Conservation (phyloP, 1,140 invertebrate genomes). For the Drosophila tropicalis region DNA sequence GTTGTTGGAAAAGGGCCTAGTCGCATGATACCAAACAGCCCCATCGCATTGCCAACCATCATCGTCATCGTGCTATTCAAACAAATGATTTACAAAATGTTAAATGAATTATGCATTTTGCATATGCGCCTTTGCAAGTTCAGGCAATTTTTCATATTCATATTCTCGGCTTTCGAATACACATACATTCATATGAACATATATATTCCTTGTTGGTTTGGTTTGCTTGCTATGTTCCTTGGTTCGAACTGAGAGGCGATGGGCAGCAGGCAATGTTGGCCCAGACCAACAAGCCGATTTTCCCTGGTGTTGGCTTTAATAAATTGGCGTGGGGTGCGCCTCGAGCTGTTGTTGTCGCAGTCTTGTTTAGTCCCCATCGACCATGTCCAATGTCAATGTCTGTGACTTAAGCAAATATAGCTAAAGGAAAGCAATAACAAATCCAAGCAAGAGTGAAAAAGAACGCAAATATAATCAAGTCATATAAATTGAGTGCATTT, state of each 20-base stretch:
- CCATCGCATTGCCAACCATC: constrained; percentile 50
- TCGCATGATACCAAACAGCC: constrained; percentile 20
- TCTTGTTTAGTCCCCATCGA: constrained; percentile 46
- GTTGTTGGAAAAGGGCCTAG: constrained; percentile 31
- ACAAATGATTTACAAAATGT: constrained; percentile 83
- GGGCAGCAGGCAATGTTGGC: constrained; percentile 34
- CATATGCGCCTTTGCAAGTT: constrained; percentile 68
- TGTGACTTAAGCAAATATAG: constrained; percentile 72
- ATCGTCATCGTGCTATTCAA: constrained; percentile 81
- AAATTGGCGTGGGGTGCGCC: constrained; percentile 79
- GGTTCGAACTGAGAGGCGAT: neutral
- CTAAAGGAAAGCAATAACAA: constrained; percentile 35
- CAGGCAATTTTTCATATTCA: constrained; percentile 74
- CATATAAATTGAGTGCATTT: constrained; percentile 81
- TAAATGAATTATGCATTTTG: constrained; percentile 83
- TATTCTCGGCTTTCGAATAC: constrained; percentile 29
- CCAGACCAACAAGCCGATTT: constrained; percentile 15
- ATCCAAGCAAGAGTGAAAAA: constrained; percentile 19
- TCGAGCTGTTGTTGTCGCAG: constrained; percentile 58
- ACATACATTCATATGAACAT: neutral
- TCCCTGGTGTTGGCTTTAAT: constrained; percentile 78
- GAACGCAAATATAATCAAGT: constrained; percentile 77
- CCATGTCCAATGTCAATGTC: constrained; percentile 63
- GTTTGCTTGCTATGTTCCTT: neutral
- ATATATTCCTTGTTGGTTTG: neutral